Base-by-base conservation (phyloP, 2,888 invertebrate species). In the Eugnorisma glareosa region DNA sequence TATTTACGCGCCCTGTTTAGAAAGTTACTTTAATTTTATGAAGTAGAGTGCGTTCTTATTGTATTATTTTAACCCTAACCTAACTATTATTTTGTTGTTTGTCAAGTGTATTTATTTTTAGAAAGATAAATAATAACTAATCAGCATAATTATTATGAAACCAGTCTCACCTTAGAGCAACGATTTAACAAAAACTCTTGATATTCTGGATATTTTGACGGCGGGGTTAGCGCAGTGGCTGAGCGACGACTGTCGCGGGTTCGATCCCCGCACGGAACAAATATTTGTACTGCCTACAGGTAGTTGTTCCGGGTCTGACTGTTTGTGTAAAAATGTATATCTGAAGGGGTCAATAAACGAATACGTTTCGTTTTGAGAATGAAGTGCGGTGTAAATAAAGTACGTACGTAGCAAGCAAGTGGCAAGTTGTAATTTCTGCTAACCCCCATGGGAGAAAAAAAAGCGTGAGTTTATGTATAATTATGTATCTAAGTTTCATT, bases 1-100 rank as follows among this genome's bases (percentile, higher is more conserved):
- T 79, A 79, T 82, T 71, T 31, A 79, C 45, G 10, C 35, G 15
- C 1, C 35, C 40, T 43, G 18, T 78, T 31, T 61, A 45, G 1
- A 5, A 1, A 43, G 24, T 73, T 35, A 31, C n/a, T 59, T 75
- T 28, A 24, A 24, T 66, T 80, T 75, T 37, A 67, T n/a, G 31
- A 54, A 45, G 69, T 21, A 43, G 37, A 40, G n/a, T 64, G 37
- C 37, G 15, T n/a, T 15, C n/a, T 40, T 64, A 15, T 40, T 15
- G 8, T 37, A 24, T 35, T 35, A 24, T 35, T 24, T 35, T 1
- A 35, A 21, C 1, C 61, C 7, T 24, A 21, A 35, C 18, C 11
- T 61, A 21, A 31, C 28, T 11, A n/a, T 11, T 54, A 11, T 13
- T 54, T 13, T 13, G n/a, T 13, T n/a, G 1, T n/a, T 5, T 54